Evolutionary conservation across 2,113 vertebrate species (phyloP).

Genomic region (Hassar affinis): DNA sequence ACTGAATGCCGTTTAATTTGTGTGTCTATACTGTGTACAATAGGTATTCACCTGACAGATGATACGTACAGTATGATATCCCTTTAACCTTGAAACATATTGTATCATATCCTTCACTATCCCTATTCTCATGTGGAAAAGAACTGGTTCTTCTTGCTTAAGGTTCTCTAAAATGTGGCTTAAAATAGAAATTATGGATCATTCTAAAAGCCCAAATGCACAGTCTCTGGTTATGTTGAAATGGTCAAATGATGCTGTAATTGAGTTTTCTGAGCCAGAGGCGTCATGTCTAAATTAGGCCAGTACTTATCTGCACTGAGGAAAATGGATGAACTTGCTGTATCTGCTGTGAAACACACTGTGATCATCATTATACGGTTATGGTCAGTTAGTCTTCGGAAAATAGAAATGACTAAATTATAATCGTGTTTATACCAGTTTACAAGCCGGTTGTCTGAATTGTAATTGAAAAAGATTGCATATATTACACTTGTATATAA

Average conservation of each 20-base stretch:
- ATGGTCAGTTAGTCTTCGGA: neutral
- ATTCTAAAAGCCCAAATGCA: neutral
- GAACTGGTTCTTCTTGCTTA: neutral
- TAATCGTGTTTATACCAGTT: neutral
- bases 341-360: slow-evolving; percentile 8
- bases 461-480: neutral
- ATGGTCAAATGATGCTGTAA: slow-evolving; percentile 33
- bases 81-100: slow-evolving; percentile 9
- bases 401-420: neutral
- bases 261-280: slow-evolving; percentile 33
- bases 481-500: neutral
- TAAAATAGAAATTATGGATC: slow-evolving; percentile 25
- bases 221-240: slow-evolving; percentile 12
- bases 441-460: neutral
- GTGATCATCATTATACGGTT: neutral
- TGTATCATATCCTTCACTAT: neutral
- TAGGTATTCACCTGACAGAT: neutral
- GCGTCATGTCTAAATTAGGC: slow-evolving; percentile 38
- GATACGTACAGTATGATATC: neutral
- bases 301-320: slow-evolving; percentile 35
- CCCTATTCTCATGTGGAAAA: neutral
- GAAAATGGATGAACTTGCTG: slow-evolving; percentile 18
- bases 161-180: slow-evolving; percentile 2
- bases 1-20: neutral
- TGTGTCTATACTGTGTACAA: neutral